phyloP scores from a whole-genome alignment of 2,888 invertebrate species.

The Yponomeuta malinellus region DNA sequence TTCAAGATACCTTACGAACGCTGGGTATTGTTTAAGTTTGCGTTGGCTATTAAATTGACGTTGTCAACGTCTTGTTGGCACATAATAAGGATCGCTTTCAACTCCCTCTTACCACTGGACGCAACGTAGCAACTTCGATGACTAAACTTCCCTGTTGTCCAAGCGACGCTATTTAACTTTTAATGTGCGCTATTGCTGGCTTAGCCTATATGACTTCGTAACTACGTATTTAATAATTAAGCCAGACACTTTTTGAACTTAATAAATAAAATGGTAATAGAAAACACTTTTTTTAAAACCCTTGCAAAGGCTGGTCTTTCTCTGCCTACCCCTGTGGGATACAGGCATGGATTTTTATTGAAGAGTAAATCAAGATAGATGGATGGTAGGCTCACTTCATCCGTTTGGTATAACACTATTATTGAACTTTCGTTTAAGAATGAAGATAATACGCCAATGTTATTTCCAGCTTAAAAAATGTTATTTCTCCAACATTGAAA shows the following conservation, averaged over 20 bases:
- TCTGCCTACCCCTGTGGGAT: too few relatives aligned
- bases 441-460: too few relatives aligned
- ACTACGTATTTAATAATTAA: background rate
- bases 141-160: constrained; percentile 56
- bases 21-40: constrained; percentile 16
- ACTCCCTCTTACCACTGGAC: constrained; percentile 15
- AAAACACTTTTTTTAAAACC: background rate
- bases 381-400: too few relatives aligned
- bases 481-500: too few relatives aligned
- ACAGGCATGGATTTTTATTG: too few relatives aligned
- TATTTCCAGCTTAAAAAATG: too few relatives aligned
- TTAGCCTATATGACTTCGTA: background rate
- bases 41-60: constrained; percentile 15
- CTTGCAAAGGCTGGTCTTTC: too few relatives aligned
- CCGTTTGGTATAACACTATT: too few relatives aligned
- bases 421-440: too few relatives aligned
- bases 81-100: constrained; percentile 39
- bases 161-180: constrained; percentile 24
- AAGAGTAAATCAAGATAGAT: too few relatives aligned
- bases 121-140: constrained; percentile 47
- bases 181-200: background rate
- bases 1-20: constrained; percentile 2
- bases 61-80: constrained; percentile 14
- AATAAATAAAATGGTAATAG: too few relatives aligned
- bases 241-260: background rate